Evolutionary conservation across 23 tunicate genomes (phyloP).

Genomic region (Clavelina lepadiformis): DNA sequence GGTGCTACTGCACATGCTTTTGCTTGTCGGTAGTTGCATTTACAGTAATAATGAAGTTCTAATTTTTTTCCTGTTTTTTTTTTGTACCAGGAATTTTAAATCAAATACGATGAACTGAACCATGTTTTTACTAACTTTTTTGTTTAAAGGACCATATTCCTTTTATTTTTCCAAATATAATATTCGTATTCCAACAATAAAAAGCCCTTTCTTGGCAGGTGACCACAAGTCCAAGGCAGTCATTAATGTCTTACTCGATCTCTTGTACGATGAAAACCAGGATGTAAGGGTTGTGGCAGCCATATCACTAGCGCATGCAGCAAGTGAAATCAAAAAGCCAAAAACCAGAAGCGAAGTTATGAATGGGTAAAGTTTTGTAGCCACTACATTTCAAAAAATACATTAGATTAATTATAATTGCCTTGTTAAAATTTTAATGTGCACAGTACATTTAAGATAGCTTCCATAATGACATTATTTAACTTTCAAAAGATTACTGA

Average conservation of each 20-base stretch:
- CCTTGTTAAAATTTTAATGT: no score
- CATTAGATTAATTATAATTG: background rate
- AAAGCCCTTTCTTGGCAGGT: slow-evolving; percentile 13
- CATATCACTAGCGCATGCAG: slow-evolving; percentile 81
- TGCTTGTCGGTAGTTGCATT: no score
- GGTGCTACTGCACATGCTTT: slow-evolving; percentile 1
- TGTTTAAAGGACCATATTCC: no score
- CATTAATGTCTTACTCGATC: slow-evolving; percentile 58
- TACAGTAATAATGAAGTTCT: no score
- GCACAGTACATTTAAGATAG: no score
- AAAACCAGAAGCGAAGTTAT: slow-evolving; percentile 48
- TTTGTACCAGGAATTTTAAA: no score
- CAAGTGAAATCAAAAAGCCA: slow-evolving; percentile 50
- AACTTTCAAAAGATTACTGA: slow-evolving; percentile 32
- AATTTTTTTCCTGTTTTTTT: no score
- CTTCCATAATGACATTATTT: no score
- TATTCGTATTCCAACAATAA: background rate
- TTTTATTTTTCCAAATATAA: no score
- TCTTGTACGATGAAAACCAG: slow-evolving; percentile 76
- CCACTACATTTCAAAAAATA: background rate
- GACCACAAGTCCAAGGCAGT: slow-evolving; percentile 72
- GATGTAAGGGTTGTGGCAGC: slow-evolving; percentile 80
- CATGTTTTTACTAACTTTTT: background rate
- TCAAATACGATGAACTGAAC: no score
- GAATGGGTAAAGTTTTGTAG: slow-evolving; percentile 15